Conservation (phyloP, 2,888 invertebrate genomes). For the Nesidiocoris tenuis region DNA sequence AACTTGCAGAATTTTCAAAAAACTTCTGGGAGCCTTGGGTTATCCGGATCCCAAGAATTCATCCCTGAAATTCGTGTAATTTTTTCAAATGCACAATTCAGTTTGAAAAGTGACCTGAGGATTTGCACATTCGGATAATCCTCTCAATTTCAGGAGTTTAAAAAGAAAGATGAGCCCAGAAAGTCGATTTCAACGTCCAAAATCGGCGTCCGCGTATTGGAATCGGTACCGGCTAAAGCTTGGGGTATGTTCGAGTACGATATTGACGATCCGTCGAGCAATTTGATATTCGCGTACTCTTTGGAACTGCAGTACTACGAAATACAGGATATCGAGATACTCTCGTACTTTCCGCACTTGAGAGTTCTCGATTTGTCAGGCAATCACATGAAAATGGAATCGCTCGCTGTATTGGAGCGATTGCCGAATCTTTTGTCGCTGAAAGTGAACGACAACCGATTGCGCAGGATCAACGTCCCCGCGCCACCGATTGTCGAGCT, state of each 20-base stretch:
- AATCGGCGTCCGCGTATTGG: conserved; percentile 16
- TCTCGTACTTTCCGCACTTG: background rate
- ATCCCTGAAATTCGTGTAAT: no score
- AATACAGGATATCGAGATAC: conserved; percentile 17
- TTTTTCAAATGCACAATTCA: no score
- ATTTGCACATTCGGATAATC: no score
- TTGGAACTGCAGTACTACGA: conserved; percentile 6
- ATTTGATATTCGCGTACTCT: conserved; percentile 3
- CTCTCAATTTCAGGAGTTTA: conserved; percentile 25
- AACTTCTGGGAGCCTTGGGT: no score
- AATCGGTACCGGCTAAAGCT: conserved; percentile 1
- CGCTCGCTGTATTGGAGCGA: conserved; percentile 5
- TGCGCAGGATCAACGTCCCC: conserved; percentile 11
- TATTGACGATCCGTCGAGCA: background rate
- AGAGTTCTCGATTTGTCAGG: conserved; percentile 16
- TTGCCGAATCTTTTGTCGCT: conserved; percentile 20
- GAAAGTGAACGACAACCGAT: conserved; percentile 29
- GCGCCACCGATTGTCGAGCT: conserved; percentile 11
- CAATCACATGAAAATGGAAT: conserved; percentile 23
- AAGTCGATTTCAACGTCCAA: conserved; percentile 7
- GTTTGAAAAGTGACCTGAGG: no score
- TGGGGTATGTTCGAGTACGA: conserved; percentile 16
- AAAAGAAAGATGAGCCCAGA: background rate
- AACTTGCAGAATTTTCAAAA: no score
- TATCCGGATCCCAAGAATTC: no score